A percentile compares a stretch with the other conserved stretches of the same genome.
phyloP scores from a whole-genome alignment of 2,113 vertebrate genomes.

The Sorex fumeus region DNA sequence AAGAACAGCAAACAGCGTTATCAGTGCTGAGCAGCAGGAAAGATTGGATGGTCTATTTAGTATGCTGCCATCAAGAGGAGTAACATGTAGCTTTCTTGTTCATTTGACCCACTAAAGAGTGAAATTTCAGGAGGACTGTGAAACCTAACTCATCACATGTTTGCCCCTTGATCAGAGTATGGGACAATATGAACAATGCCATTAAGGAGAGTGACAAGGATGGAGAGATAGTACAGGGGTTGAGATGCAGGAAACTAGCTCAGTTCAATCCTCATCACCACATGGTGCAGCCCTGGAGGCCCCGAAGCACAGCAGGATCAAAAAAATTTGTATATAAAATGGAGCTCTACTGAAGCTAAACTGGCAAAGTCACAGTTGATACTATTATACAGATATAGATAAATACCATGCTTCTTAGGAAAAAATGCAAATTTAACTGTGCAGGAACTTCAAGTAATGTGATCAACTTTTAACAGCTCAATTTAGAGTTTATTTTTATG shows the following conservation, averaged over 20 bases:
- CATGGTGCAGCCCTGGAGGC: no score
- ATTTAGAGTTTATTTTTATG: not conserved
- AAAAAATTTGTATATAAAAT: no score
- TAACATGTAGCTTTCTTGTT: not conserved
- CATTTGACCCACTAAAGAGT: not conserved
- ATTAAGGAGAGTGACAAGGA: no score
- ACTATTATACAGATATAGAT: no score
- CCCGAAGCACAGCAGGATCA: no score
- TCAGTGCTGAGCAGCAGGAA: not conserved
- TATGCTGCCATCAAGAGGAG: not conserved
- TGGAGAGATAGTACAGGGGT: no score
- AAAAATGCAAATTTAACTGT: not conserved
- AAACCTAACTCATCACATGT: not conserved
- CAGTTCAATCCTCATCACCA: no score
- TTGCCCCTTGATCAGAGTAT: not conserved
- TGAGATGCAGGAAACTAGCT: no score
- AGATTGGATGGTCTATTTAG: not conserved
- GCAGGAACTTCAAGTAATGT: not conserved
- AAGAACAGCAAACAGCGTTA: not conserved
- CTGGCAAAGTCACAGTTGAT: not conserved
- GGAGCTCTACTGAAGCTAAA: not conserved
- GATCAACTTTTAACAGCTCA: not conserved
- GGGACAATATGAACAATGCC: no score
- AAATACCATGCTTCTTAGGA: not conserved
- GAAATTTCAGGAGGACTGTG: conserved; percentile 11